Conservation (phyloP, 1,140 invertebrate genomes). For the Tetraneura akinire region DNA sequence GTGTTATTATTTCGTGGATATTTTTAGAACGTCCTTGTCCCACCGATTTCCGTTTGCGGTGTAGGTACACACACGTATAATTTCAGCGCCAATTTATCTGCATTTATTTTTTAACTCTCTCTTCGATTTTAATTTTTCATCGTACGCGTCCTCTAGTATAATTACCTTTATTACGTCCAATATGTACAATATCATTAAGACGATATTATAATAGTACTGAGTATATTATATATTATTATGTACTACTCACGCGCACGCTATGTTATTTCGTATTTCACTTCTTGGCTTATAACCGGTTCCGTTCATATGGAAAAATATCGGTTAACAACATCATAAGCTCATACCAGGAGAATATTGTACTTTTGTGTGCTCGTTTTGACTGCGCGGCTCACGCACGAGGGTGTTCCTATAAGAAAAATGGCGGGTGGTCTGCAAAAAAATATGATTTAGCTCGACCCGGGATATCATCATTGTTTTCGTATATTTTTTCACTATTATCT, state of each 20-base stretch:
- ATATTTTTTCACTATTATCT: slow-evolving; percentile 7
- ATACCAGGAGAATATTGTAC: slow-evolving; percentile 1
- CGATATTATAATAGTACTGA: slow-evolving; percentile 17
- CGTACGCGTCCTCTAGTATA: not conserved
- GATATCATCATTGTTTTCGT: slow-evolving; percentile 8
- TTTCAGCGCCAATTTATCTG: slow-evolving; percentile 29
- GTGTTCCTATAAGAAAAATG: not conserved
- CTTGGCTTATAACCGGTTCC: slow-evolving; percentile 32
- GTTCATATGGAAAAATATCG: not conserved
- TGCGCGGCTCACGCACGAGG: not conserved
- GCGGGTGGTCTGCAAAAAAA: slow-evolving; percentile 9
- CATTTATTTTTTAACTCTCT: slow-evolving; percentile 13
- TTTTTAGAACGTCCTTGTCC: slow-evolving; percentile 47
- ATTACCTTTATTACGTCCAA: slow-evolving; percentile 36
- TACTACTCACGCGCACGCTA: not conserved
- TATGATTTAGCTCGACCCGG: slow-evolving; percentile 1
- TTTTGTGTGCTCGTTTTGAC: slow-evolving; percentile 24
- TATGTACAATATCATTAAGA: slow-evolving; percentile 45
- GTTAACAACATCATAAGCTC: slow-evolving; percentile 20
- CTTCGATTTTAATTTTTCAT: slow-evolving; percentile 12
- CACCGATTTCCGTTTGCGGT: slow-evolving; percentile 1
- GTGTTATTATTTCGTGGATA: slow-evolving; percentile 3
- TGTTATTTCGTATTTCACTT: slow-evolving; percentile 3
- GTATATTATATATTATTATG: too few species aligned
- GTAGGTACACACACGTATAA: slow-evolving; percentile 1